Base-by-base conservation (phyloP, 2,797 vertebrate genomes). In the Schizopygopsis malacanthus region DNA sequence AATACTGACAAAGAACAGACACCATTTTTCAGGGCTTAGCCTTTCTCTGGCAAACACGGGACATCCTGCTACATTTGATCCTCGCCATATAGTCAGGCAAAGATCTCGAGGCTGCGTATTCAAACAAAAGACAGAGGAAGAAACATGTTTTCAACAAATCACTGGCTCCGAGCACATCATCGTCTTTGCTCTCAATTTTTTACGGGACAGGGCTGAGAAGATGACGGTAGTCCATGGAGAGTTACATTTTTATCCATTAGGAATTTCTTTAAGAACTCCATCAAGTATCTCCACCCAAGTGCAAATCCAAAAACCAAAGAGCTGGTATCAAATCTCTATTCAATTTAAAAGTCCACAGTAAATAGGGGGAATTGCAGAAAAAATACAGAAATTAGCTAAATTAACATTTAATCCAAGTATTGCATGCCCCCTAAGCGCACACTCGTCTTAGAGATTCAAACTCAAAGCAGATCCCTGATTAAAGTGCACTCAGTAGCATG, bases 381-480 rank as follows among this genome's bases (percentile, higher is more conserved):
- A 52, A 43, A 84, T 6, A 45, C 59, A 28, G 25, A 37, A 72
- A 43, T 18, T 56, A 63, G 25, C 65, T 56, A 69, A 75, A 77
- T 67, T 28, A 81, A 85, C 52, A 33, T 75, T 85, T 78, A 85
- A 82, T 82, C 88, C 81, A 79, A 77, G 72, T 88, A 85, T 81
- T 87, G 87, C 88, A 86, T 80, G 83, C 88, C 71, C 4, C 22
- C 54, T 85, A 82, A 89, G 92, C 88, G 89, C 92, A 93, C 91
- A 45, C 63, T 87, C 90, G 86, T 93, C 90, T 87, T 87, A 47
- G 47, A 81, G 82, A 92, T 89, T 92, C 89, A 88, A 87, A 92
- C 90, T 87, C 76, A 79, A 85, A 90, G 90, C 91, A 90, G 93
- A 85, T 95, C 94, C 94, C 94, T 95, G 94, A 95, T 93, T 95